Base-by-base conservation (phyloP, 1,140 invertebrate genomes). In the Amyelois transitella region DNA sequence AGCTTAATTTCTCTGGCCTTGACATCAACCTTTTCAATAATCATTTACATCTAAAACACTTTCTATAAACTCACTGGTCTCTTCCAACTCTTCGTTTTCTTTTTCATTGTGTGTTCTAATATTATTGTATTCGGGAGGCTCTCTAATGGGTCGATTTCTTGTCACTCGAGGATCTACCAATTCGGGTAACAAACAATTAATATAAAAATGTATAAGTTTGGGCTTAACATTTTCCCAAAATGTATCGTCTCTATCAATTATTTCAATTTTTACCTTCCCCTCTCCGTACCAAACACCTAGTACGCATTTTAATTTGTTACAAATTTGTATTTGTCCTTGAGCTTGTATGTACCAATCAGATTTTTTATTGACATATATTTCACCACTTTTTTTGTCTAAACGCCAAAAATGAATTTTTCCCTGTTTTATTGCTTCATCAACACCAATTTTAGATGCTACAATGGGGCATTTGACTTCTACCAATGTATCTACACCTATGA, bases 311-410 rank as follows among this genome's bases (percentile, higher is more conserved):
- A 43, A 48, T 50, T 48, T 47, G 12, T 55, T 60, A 7, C 60
- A 47, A 10, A 69, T 63, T 20, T 65, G 58, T 7, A 66, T 47
- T 24, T 59, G 55, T 0, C 66, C 62, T 38, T 65, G 66, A 32
- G 65, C 32, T 48, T 69, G 66, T 28, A 62, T 59, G 45, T 60
- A 66, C 60, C 64, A 69, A 28, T 56, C 28, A 50, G 63, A 57
- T 4, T 48, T 57, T 24, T 24, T 51, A 24, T 64, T 58, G 25
- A 66, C 43, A 10, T 47, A 43, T 8, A 62, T 21, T 51, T 43
- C 19, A 5, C n/a, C 22, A 21, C 1, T 57, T 53, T 10, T 60
- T 21, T 0, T 43, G 54, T 53, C 22, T 8, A n/a, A n/a, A n/a
- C n/a, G n/a, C n/a, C 28, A 48, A 64, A 58, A 51, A 51, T 44